phyloP scores from a whole-genome alignment of 1,140 invertebrate species.

The Reticulitermes speratus region DNA sequence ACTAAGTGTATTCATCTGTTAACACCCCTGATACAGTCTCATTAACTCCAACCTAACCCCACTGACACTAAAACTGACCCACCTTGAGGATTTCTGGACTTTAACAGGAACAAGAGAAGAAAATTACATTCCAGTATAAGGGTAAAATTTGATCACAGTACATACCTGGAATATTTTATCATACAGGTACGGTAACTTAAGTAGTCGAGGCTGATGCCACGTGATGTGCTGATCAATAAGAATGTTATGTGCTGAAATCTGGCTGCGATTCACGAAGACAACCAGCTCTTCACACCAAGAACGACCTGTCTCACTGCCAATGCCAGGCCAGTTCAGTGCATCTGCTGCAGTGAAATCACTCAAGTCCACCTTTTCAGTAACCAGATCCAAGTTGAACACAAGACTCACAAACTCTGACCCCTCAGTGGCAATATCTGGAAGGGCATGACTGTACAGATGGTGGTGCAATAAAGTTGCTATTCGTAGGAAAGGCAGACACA shows the following conservation, averaged over 20 bases:
- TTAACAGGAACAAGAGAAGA: too few species aligned
- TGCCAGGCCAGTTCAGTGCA: slow-evolving; percentile 61
- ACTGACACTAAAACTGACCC: too few species aligned
- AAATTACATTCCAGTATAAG: too few species aligned
- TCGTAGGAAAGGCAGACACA: slow-evolving; percentile 81
- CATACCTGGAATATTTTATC: slow-evolving; percentile 87
- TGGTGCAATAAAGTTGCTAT: slow-evolving; percentile 79
- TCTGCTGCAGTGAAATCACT: slow-evolving; percentile 39
- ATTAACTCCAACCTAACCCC: too few species aligned
- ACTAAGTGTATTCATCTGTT: too few species aligned
- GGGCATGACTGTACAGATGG: slow-evolving; percentile 80
- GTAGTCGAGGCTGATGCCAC: slow-evolving; percentile 77
- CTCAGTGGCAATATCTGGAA: slow-evolving; percentile 64
- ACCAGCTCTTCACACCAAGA: slow-evolving; percentile 67
- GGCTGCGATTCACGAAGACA: slow-evolving; percentile 54
- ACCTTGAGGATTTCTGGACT: too few species aligned
- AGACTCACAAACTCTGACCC: slow-evolving; percentile 69
- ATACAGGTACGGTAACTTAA: slow-evolving; percentile 84
- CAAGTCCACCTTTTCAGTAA: slow-evolving; percentile 66
- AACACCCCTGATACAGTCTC: too few species aligned
- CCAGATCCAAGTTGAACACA: slow-evolving; percentile 72
- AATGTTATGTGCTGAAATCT: slow-evolving; percentile 57
- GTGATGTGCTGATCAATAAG: slow-evolving; percentile 68
- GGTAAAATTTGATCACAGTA: too few species aligned
- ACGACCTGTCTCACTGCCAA: slow-evolving; percentile 54